phyloP scores from a whole-genome alignment of 2,113 vertebrate species.

The Semnornis frantzii region DNA sequence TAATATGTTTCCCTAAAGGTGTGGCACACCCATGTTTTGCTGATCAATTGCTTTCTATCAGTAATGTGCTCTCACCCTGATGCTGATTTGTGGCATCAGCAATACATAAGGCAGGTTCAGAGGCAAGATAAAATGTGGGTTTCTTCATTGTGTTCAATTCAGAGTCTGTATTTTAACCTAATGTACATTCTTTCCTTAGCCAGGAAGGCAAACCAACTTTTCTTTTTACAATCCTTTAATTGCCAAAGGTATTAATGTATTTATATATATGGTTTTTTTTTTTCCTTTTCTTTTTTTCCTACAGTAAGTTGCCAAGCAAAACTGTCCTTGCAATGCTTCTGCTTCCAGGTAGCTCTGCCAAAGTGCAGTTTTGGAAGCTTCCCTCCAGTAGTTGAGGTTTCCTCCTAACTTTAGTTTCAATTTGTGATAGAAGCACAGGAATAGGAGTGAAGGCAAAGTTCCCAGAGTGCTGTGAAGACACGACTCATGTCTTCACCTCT shows the following conservation, averaged over 20 bases:
- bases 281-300: not conserved
- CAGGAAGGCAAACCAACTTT: slow-evolving; percentile 8
- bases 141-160: not conserved
- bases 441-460: not conserved
- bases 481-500: not conserved
- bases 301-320: slow-evolving; percentile 22
- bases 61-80: not conserved
- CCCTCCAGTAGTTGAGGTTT: not conserved
- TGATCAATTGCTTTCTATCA: not conserved
- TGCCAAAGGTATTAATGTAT: slow-evolving; percentile 8
- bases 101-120: not conserved
- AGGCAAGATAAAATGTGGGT: not conserved
- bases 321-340: not conserved
- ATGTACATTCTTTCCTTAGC: not conserved
- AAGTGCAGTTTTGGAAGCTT: slow-evolving; percentile 24
- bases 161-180: not conserved
- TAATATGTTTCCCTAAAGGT: not conserved
- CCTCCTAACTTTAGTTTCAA: not conserved
- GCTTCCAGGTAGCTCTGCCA: not conserved
- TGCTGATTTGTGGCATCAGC: not conserved
- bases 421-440: not conserved
- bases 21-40: not conserved
- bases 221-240: not conserved
- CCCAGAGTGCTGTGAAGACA: not conserved
- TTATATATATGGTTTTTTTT: not conserved